These are phyloP conservation scores for Limnephilus lunatus DNA, from an alignment of 2,888 invertebrate genomes.

Conservation along the genomic window DNA sequence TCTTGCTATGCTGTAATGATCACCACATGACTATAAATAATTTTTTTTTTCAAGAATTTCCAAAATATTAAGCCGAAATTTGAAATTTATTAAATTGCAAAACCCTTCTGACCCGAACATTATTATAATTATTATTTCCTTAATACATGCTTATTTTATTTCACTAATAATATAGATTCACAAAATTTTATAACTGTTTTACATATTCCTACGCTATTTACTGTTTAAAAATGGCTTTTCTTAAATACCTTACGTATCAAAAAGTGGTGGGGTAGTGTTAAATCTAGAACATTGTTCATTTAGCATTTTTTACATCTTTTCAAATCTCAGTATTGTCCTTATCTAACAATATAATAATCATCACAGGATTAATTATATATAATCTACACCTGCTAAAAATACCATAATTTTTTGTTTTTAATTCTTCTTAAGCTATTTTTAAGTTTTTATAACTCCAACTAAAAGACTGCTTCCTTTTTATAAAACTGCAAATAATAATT, in stretches of 20 bases:
- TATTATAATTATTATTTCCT: too few relatives aligned
- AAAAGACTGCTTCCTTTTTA: constrained; percentile 31
- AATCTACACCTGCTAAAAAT: neutral
- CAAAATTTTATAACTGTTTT: too few relatives aligned
- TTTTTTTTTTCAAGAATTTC: neutral
- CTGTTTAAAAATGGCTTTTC: too few relatives aligned
- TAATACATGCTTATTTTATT: too few relatives aligned
- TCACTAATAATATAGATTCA: too few relatives aligned
- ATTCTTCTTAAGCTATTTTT: constrained; percentile 42
- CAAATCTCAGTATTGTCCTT: neutral
- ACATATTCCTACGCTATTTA: too few relatives aligned
- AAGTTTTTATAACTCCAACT: constrained; percentile 37
- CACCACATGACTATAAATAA: neutral
- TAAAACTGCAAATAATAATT: constrained; percentile 3
- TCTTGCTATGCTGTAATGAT: neutral
- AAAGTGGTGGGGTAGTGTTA: too few relatives aligned
- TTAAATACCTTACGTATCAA: too few relatives aligned
- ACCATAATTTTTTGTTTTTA: neutral
- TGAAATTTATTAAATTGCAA: neutral
- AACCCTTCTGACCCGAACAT: neutral
- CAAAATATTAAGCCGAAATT: neutral
- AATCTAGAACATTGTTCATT: neutral
- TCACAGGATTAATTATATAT: neutral
- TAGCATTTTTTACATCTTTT: neutral
- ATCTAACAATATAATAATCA: neutral